Conservation (phyloP, 2,797 vertebrate species). For the Pseudomugil tenellus region DNA sequence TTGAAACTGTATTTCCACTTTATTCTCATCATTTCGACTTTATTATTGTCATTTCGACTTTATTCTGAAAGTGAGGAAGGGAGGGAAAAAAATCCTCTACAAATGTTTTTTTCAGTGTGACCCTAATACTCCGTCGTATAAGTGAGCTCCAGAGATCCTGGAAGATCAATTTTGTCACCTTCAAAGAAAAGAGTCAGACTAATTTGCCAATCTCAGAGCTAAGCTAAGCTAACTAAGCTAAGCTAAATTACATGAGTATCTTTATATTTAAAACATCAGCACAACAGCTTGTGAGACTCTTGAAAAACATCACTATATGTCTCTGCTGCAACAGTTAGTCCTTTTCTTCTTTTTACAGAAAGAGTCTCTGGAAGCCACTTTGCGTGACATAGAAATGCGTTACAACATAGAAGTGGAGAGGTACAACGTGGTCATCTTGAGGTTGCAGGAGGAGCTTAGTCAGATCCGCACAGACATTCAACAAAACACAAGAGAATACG, state of each 20-base stretch:
- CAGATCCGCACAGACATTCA: constrained; percentile 82
- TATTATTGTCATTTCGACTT: no score
- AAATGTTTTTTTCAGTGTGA: no score
- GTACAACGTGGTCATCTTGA: constrained; percentile 77
- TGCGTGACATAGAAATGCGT: constrained; percentile 83
- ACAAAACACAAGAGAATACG: constrained; percentile 84
- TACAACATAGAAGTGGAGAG: constrained; percentile 84
- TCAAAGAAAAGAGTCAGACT: background rate
- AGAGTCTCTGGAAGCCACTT: constrained; percentile 78
- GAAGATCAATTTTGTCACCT: background rate
- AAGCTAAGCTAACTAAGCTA: background rate
- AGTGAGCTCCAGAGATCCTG: background rate
- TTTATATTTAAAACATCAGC: background rate
- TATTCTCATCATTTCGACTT: no score
- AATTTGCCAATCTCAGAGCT: background rate
- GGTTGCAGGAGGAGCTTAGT: constrained; percentile 82
- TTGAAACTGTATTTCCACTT: no score
- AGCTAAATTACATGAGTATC: background rate
- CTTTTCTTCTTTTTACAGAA: constrained; percentile 74
- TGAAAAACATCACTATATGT: background rate
- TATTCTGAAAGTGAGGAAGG: no score
- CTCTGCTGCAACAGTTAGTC: background rate
- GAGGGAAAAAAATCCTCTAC: no score
- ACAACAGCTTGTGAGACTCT: background rate
- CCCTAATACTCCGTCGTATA: no score